Conservation (phyloP, 2,113 vertebrate species). For the Austrofundulus limnaeus region DNA sequence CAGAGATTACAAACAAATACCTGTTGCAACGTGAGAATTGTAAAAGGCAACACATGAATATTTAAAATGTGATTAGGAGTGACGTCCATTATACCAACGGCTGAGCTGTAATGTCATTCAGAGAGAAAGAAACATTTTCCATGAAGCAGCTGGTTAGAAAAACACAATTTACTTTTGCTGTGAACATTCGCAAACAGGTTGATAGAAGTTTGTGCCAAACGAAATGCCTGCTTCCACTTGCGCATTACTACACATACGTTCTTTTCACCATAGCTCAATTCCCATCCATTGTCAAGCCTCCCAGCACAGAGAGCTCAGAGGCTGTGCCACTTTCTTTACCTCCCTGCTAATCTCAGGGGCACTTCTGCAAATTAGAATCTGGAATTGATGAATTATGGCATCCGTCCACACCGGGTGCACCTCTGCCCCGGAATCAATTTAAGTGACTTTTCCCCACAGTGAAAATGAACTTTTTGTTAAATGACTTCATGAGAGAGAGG, state of each 20-base stretch:
- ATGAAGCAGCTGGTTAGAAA: slow-evolving; percentile 26
- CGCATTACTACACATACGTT: neutral
- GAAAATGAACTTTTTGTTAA: slow-evolving; percentile 62
- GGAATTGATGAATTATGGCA: slow-evolving; percentile 66
- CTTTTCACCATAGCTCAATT: neutral
- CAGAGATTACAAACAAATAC: slow-evolving; percentile 28
- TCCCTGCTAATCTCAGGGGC: slow-evolving; percentile 55
- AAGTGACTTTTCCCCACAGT: slow-evolving; percentile 54
- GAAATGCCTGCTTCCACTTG: neutral
- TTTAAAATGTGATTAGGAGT: slow-evolving; percentile 66
- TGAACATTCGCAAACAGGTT: slow-evolving; percentile 20
- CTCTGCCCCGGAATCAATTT: slow-evolving; percentile 62
- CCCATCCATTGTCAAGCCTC: neutral
- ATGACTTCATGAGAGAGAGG: slow-evolving; percentile 61
- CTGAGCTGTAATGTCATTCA: slow-evolving; percentile 61
- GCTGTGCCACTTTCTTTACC: slow-evolving; percentile 24
- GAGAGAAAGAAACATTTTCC: slow-evolving; percentile 38
- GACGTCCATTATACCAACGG: slow-evolving; percentile 53
- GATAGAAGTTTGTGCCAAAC: slow-evolving; percentile 12
- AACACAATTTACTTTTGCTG: slow-evolving; percentile 30
- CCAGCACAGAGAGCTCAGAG: slow-evolving; percentile 1
- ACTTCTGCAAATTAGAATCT: slow-evolving; percentile 58
- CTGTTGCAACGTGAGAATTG: slow-evolving; percentile 51
- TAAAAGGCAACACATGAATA: slow-evolving; percentile 65
- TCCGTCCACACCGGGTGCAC: slow-evolving; percentile 39